Evolutionary conservation across 1,140 invertebrate species (phyloP), one percentile per base, ranked within the genome.

Genomic region (Drosophila sucinea): DNA sequence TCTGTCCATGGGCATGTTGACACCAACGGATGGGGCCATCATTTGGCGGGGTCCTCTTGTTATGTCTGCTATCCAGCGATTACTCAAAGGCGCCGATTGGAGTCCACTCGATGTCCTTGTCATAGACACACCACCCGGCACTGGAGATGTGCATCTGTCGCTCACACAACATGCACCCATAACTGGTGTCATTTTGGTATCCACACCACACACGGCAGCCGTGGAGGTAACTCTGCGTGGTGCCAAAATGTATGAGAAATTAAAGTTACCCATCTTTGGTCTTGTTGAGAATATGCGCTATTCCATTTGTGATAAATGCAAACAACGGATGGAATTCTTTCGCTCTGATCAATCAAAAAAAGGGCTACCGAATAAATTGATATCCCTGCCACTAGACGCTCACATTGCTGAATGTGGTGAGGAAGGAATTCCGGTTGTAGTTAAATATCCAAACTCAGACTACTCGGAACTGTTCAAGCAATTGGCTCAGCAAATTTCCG

Each of bases 21-120:
- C 97, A 0, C 94, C 95, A 5, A 94, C 96, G 75, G 95, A 95
- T 76, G 94, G 95, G 47, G 95, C 97, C 0, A 95, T 98, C 6
- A 95, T 98, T 29, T 98, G 97, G 97, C 93, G 97, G 75, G 97
- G 97, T 0, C 93, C 98, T 3, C 97, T 98, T 95, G 98, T 99
- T 10, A 99, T 99, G 98, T 96, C 96, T 75, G 98, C 98, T 1
- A 92, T 99, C 51, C 95, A 98, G 64, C 95, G 96, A 81, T 91
- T 99, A 23, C 93, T 98, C 1, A 93, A 96, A 68, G 95, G 97
- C 79, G 97, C 98, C 32, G 93, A 95, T 44, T 98, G 97, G 97
- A 94, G 94, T 4, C 94, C 95, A 1, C 93, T 97, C 40, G 97
- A 98, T 93, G 95, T 96, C 91, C 93, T 98, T 33, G 92, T 98